These are phyloP conservation scores for Agonopterix heracliana DNA, from an alignment of 2,888 invertebrate genomes.

Conservation along the genomic window DNA sequence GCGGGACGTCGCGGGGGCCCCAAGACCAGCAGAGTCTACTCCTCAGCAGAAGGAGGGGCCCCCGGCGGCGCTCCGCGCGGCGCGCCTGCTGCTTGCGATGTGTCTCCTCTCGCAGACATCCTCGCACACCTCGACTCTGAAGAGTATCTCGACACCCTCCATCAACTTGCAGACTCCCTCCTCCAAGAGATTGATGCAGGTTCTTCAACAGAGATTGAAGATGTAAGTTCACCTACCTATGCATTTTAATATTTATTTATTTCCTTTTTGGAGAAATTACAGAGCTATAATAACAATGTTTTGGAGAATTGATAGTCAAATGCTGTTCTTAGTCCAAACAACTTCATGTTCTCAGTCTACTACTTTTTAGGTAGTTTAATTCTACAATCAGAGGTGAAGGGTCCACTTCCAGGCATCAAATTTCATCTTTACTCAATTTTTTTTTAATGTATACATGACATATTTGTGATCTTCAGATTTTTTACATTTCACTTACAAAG, in stretches of 20 bases:
- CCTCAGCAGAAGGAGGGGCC: conserved; percentile 97
- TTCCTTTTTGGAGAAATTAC: too few relatives aligned
- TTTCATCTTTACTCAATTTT: too few relatives aligned
- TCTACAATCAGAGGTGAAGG: too few relatives aligned
- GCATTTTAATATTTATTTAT: not conserved
- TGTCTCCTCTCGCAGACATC: conserved; percentile 91
- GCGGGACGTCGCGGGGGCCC: conserved; percentile 82
- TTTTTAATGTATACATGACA: too few relatives aligned
- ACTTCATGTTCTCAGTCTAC: too few relatives aligned
- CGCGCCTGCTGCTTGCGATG: conserved; percentile 84
- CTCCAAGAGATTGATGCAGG: conserved; percentile 86
- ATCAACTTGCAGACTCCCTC: conserved; percentile 89
- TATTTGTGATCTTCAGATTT: too few relatives aligned
- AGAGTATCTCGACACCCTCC: conserved; percentile 82
- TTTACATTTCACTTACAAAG: too few relatives aligned
- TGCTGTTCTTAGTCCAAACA: too few relatives aligned
- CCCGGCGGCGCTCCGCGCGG: conserved; percentile 82
- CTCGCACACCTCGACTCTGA: conserved; percentile 86
- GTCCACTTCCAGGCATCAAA: too few relatives aligned
- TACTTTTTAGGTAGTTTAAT: too few relatives aligned
- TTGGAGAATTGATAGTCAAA: too few relatives aligned
- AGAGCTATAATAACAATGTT: too few relatives aligned
- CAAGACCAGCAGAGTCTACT: conserved; percentile 88
- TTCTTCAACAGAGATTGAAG: conserved; percentile 80
- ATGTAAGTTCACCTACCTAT: conserved; percentile 67